Base-by-base conservation (phyloP, 2,113 vertebrate genomes). In the Turdus rufiventris region DNA sequence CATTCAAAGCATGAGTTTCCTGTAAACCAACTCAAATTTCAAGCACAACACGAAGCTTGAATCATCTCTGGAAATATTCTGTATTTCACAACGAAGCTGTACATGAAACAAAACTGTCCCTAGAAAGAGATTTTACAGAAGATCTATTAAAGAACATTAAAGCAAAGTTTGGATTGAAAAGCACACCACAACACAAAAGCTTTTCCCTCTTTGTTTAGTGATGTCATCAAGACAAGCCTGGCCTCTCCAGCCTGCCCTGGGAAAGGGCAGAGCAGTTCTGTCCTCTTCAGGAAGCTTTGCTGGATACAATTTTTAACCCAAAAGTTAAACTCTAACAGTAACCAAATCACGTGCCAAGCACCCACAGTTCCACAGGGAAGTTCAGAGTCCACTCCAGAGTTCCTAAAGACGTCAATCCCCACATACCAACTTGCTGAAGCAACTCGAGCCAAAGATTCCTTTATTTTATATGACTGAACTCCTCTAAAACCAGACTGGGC, bases 71-170 rank as follows among this genome's bases (percentile, higher is more conserved):
- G n/a, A 62, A 82, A 57, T 20, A 18, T 1, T 53, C 36, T 38
- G n/a, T 8, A 10, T 57, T 58, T 36, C 12, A 8, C 0, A 0
- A 56, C 2, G 10, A 72, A 82, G 45, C 9, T 38, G 26, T 3
- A 47, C 56, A 16, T 17, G 12, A 58, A 68, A 47, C 17, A 28
- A 15, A 89, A 68, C 10, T 38, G 45, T 54, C 14, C 26, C 33
- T 11, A 42, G 38, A 81, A 81, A 26, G 0, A n/a, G 18, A 57
- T 14, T 71, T 42, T 4, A 47, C 25, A 60, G 26, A 54, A 2
- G 3, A 40, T 3, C 26, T 38, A 8, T 7, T 36, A 18, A 14
- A 36, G n/a, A n/a, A 6, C 18, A 20, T 7, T 29, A 54, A 45
- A 75, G 17, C 14, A 34, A 53, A 40, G 14, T 63, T 12, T 47